These are phyloP conservation scores for Hydriomena furcata DNA, from an alignment of 2,888 invertebrate genomes.

Conservation along the genomic window DNA sequence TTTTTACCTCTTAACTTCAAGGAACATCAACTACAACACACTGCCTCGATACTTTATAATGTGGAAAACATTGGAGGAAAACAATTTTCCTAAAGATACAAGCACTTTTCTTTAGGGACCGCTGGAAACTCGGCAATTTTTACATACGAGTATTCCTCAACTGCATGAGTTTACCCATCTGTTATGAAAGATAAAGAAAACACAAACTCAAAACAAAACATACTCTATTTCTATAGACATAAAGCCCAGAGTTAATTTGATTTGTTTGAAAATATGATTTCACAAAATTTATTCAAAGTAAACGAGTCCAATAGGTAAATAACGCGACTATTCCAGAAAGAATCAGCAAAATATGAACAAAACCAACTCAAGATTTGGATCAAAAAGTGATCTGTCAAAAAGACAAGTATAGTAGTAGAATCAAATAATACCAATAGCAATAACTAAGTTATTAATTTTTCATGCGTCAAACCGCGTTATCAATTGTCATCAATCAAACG, in stretches of 20 bases:
- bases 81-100: slow-evolving; percentile 46
- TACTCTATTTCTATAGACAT: slow-evolving; percentile 26
- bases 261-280: not conserved
- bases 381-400: too few relatives aligned
- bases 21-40: slow-evolving; percentile 16
- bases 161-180: slow-evolving; percentile 63
- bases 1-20: not conserved
- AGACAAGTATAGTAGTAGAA: too few relatives aligned
- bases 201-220: slow-evolving; percentile 31
- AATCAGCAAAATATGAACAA: too few relatives aligned
- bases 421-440: not conserved
- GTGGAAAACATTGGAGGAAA: slow-evolving; percentile 47
- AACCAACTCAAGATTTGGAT: too few relatives aligned
- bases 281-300: too few relatives aligned
- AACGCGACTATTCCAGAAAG: too few relatives aligned
- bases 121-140: slow-evolving; percentile 43
- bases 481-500: slow-evolving; percentile 34
- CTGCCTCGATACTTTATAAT: slow-evolving; percentile 42
- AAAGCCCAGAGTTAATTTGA: slow-evolving; percentile 7
- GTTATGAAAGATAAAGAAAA: slow-evolving; percentile 68
- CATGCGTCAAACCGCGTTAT: slow-evolving; percentile 22
- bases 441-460: slow-evolving; percentile 15
- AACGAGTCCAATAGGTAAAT: too few relatives aligned
- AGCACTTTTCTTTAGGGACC: slow-evolving; percentile 41
- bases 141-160: slow-evolving; percentile 58